Percentiles rank a stretch among this genome's conserved stretches.
Evolutionary conservation across 2,888 invertebrate species (phyloP).

Genomic region (Rhamnusium bicolor): DNA sequence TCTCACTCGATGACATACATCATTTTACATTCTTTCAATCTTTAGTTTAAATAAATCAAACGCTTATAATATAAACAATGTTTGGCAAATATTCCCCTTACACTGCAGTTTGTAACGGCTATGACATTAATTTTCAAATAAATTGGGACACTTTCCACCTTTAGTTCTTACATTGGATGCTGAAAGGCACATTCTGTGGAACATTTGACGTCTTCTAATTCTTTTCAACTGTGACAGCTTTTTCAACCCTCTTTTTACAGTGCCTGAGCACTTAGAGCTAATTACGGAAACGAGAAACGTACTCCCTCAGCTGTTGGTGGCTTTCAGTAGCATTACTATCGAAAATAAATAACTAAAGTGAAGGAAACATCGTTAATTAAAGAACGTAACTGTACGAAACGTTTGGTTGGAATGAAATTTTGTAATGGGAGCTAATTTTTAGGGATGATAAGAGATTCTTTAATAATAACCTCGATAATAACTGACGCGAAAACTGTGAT

Average conservation of each 20-base stretch:
- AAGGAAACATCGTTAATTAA: not conserved
- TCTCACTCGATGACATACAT: too few species aligned
- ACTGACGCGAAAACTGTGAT: too few species aligned
- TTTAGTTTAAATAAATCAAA: too few species aligned
- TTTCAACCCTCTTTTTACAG: not conserved
- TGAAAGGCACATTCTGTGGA: not conserved
- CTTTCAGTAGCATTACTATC: not conserved
- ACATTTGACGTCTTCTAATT: constrained; percentile 5
- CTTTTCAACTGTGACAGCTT: not conserved
- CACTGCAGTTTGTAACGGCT: too few species aligned
- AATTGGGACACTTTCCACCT: not conserved
- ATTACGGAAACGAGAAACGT: not conserved
- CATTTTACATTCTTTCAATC: too few species aligned
- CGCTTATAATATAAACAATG: too few species aligned
- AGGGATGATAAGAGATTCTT: too few species aligned
- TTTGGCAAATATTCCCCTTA: too few species aligned
- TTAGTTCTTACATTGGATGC: not conserved
- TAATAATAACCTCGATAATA: too few species aligned
- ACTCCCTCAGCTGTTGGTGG: not conserved
- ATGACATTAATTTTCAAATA: not conserved
- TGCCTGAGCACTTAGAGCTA: constrained; percentile 11
- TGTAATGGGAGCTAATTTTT: not conserved
- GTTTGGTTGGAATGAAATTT: not conserved
- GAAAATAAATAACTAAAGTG: not conserved
- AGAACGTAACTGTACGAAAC: not conserved